A percentile compares a stretch with the other conserved stretches of the same genome.
Conservation (phyloP, 1,140 invertebrate species). For the Anadara kagoshimensis region DNA sequence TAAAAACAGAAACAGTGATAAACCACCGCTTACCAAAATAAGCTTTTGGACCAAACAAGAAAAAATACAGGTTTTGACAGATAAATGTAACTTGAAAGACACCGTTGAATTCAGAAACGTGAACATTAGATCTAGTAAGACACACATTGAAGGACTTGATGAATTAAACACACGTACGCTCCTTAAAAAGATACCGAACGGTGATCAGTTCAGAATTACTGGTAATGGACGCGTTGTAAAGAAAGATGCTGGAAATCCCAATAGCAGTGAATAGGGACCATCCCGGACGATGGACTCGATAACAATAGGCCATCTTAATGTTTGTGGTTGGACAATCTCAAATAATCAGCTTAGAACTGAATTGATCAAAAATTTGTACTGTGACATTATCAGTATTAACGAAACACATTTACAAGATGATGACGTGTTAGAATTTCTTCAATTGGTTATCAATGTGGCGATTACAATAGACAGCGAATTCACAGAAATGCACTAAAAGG, state of each 20-base stretch:
- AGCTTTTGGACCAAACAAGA: too few relatives aligned
- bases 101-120: too few relatives aligned
- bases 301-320: constrained; percentile 2
- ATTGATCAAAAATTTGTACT: background rate
- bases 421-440: background rate
- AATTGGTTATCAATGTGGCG: constrained; percentile 15
- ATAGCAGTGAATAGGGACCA: constrained; percentile 1
- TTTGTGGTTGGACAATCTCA: background rate
- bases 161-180: background rate
- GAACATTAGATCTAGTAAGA: too few relatives aligned
- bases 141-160: background rate
- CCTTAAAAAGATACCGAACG: background rate
- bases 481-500: constrained; percentile 21
- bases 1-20: too few relatives aligned
- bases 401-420: constrained; percentile 20
- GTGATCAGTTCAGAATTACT: background rate
- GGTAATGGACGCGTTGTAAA: constrained; percentile 1
- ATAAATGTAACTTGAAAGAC: too few relatives aligned
- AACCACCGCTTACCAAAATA: too few relatives aligned
- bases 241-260: too few relatives aligned
- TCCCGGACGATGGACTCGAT: background rate
- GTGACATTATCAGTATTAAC: constrained; percentile 11
- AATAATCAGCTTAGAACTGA: constrained; percentile 8
- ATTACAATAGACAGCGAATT: constrained; percentile 16
- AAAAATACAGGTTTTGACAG: too few relatives aligned